Conservation (phyloP, 2,797 vertebrate species). For the Naso thynnoides region DNA sequence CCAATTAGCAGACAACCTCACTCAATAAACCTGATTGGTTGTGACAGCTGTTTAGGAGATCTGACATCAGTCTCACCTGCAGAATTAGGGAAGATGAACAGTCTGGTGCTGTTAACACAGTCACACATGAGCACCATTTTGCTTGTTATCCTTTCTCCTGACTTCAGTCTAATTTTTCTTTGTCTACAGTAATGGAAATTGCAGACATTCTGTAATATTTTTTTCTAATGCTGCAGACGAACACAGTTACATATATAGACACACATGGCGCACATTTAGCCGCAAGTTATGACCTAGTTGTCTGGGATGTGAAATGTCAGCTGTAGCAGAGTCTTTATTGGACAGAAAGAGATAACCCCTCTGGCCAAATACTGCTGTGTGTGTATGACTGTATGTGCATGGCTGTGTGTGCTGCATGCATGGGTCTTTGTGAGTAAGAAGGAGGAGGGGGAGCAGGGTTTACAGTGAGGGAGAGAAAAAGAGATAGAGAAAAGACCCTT, state of each 20-base stretch:
- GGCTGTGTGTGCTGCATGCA: slow-evolving; percentile 29
- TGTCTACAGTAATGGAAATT: slow-evolving; percentile 8
- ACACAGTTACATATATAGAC: slow-evolving; percentile 47
- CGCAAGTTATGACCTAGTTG: slow-evolving; percentile 83
- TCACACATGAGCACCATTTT: slow-evolving; percentile 14
- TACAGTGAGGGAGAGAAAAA: slow-evolving; percentile 33
- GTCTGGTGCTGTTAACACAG: slow-evolving; percentile 25
- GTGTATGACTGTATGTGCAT: slow-evolving; percentile 20
- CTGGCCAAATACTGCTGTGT: slow-evolving; percentile 52
- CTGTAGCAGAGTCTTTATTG: slow-evolving; percentile 73
- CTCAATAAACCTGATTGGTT: slow-evolving; percentile 66
- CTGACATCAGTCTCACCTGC: slow-evolving; percentile 35
- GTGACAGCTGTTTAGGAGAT: slow-evolving; percentile 59
- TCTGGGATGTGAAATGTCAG: slow-evolving; percentile 81
- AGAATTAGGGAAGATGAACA: slow-evolving; percentile 44
- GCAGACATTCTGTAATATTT: slow-evolving; percentile 12
- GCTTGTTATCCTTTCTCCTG: background rate
- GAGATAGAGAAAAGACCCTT: slow-evolving; percentile 48
- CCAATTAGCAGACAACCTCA: slow-evolving; percentile 66
- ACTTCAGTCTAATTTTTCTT: slow-evolving; percentile 26
- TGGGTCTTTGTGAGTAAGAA: slow-evolving; percentile 27
- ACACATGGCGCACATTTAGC: slow-evolving; percentile 64
- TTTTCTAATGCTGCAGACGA: slow-evolving; percentile 24
- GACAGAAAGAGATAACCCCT: slow-evolving; percentile 70
- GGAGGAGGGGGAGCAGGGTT: slow-evolving; percentile 24